Base-by-base conservation (phyloP, 2,888 invertebrate species). In the Pandemis cinnamomeana region DNA sequence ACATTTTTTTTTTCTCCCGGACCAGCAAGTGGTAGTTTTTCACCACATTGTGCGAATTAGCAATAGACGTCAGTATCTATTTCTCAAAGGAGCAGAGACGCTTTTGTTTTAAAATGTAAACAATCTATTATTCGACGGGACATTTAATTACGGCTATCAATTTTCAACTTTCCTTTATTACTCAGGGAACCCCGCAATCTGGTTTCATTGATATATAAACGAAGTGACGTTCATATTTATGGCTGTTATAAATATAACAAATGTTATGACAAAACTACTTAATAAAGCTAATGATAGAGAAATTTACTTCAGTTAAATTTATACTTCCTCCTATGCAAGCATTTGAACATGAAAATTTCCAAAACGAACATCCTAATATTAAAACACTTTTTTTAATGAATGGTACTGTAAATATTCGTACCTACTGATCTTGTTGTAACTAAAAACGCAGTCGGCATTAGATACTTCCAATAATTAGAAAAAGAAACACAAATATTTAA, bases 91-190 rank as follows among this genome's bases (percentile, higher is more conserved):
- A 4, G 41, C 46, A 46, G 51, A 61, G 27, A 53, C 58, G 67
- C 48, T 71, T 74, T 76, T 64, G 72, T 53, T 71, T 61, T 64
- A 67, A 51, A 72, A 61, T 61, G 66, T 75, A 73, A 75, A 81
- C 79, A 80, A 80, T 81, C 77, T 77, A 79, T 81, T 82, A 79
- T 76, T 75, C 76, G 78, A 77, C 77, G 77, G 77, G 79, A 79
- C 80, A 76, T 78, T 81, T 82, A 81, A 82, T 82, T 80, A 78
- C 76, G 58, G 77, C 77, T 77, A 84, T 84, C 81, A 81, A 81
- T 82, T 83, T 77, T 71, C 73, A 72, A 67, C 67, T 51, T 51
- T 74, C 48, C 73, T 62, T 67, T 66, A 69, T 68, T 68, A 63
- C 60, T 66, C 70, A 67, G 44, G 42, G 20, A 66, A 66, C 55